A percentile compares a stretch with the other conserved stretches of the same genome.
These are phyloP conservation scores for Lasioglossum pauxillum DNA, from an alignment of 2,888 invertebrate species.

Conservation along the genomic window DNA sequence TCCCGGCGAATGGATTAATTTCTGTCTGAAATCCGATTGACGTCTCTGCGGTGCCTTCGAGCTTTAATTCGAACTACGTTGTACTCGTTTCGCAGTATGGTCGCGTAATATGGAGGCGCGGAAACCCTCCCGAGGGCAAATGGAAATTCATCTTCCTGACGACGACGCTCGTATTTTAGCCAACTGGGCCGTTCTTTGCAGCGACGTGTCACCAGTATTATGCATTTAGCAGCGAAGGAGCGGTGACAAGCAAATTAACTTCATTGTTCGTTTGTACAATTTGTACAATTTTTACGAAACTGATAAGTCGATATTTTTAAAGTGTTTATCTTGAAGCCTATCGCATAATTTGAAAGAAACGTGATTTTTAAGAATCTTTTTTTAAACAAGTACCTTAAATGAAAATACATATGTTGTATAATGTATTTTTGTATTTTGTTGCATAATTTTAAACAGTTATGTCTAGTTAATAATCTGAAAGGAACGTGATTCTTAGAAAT, in stretches of 20 bases:
- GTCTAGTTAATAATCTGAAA: no score
- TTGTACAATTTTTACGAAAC: not conserved
- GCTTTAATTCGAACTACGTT: conserved; percentile 45
- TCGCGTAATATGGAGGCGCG: conserved; percentile 33
- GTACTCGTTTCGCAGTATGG: conserved; percentile 34
- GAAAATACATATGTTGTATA: no score
- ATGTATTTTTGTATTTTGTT: no score
- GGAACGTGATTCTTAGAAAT: no score
- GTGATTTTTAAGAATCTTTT: no score
- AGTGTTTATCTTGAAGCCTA: not conserved
- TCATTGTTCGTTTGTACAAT: not conserved
- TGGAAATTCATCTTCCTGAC: conserved; percentile 27
- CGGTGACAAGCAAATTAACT: not conserved
- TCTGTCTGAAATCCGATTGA: conserved; percentile 62
- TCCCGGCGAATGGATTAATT: conserved; percentile 61
- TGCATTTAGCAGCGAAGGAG: not conserved
- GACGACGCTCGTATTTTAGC: conserved; percentile 12
- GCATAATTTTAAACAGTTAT: no score
- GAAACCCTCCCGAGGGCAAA: conserved; percentile 32
- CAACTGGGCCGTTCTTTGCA: conserved; percentile 7
- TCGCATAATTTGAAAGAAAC: no score
- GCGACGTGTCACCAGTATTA: not conserved
- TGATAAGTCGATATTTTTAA: not conserved
- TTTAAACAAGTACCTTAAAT: no score
- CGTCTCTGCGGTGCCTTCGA: conserved; percentile 31